Conservation (phyloP, 2,797 vertebrate species). For the Acipenser ruthenus region DNA sequence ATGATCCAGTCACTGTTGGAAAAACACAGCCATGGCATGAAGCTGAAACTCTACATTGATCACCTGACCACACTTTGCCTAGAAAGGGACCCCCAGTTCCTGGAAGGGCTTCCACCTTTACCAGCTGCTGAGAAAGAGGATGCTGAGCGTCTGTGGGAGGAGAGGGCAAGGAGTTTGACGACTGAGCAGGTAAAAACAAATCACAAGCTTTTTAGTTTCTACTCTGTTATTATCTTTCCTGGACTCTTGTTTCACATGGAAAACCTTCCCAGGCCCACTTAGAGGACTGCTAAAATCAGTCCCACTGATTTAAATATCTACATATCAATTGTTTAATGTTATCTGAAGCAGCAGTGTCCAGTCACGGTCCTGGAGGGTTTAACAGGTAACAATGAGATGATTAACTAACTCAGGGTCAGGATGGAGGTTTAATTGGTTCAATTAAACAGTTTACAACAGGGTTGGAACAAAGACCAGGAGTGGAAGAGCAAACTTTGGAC, state of each 20-base stretch:
- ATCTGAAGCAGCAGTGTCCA: no score
- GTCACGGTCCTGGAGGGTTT: no score
- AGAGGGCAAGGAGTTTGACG: constrained; percentile 64
- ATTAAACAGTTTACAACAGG: no score
- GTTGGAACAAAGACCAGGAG: no score
- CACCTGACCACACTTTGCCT: constrained; percentile 85
- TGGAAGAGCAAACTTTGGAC: no score
- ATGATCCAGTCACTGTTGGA: constrained; percentile 90
- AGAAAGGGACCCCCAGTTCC: constrained; percentile 66
- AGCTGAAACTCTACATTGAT: constrained; percentile 83
- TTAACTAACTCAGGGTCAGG: no score
- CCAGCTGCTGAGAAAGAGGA: constrained; percentile 65
- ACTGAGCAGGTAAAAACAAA: constrained; percentile 54
- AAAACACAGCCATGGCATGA: constrained; percentile 82
- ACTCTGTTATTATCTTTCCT: background rate
- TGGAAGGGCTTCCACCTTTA: constrained; percentile 68
- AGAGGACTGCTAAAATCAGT: no score
- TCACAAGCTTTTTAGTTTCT: background rate
- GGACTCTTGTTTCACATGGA: background rate
- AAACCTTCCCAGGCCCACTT: no score
- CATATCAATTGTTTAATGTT: no score
- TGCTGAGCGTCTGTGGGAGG: constrained; percentile 36
- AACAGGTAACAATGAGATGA: no score
- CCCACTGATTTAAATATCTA: no score
- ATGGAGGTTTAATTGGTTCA: no score